A percentile compares a stretch with the other conserved stretches of the same genome.
Evolutionary conservation across 2,797 vertebrate species (phyloP).

Genomic region (Thalassophryne amazonica): DNA sequence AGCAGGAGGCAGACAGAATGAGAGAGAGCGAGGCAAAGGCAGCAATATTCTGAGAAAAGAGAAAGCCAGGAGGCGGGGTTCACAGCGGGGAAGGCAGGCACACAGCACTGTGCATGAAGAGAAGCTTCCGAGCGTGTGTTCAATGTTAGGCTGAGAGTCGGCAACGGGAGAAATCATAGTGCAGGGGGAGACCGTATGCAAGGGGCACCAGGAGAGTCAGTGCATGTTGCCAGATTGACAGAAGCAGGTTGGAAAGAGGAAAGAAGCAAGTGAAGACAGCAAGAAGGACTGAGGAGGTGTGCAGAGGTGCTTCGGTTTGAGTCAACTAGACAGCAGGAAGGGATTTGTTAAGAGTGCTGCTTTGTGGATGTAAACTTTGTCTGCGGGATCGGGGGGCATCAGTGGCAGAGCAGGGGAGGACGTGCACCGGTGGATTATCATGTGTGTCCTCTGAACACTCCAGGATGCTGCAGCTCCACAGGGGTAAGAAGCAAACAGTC

Average conservation of each 20-base stretch:
- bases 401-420: slow-evolving; percentile 48
- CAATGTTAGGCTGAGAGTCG: slow-evolving; percentile 12
- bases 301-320: slow-evolving; percentile 19
- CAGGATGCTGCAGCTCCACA: slow-evolving; percentile 77
- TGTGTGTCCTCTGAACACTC: slow-evolving; percentile 71
- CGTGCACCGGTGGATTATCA: slow-evolving; percentile 61
- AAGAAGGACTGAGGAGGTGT: neutral
- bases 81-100: slow-evolving; percentile 24
- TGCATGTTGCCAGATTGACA: slow-evolving; percentile 41
- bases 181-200: slow-evolving; percentile 37
- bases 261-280: slow-evolving; percentile 1
- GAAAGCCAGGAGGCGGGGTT: slow-evolving; percentile 52
- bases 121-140: slow-evolving; percentile 23
- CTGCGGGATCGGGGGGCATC: slow-evolving; percentile 50
- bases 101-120: slow-evolving; percentile 21
- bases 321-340: slow-evolving; percentile 18
- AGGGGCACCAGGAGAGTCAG: slow-evolving; percentile 28
- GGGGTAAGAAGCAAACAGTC: slow-evolving; percentile 73
- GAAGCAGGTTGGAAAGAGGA: slow-evolving; percentile 32
- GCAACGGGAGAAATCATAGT: slow-evolving; percentile 25
- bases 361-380: slow-evolving; percentile 82
- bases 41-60: slow-evolving; percentile 47
- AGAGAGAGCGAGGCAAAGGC: slow-evolving; percentile 19
- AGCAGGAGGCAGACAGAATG: slow-evolving; percentile 1
- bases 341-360: slow-evolving; percentile 21